Conservation (phyloP, 2,888 invertebrate genomes). For the Pandemis heparana region DNA sequence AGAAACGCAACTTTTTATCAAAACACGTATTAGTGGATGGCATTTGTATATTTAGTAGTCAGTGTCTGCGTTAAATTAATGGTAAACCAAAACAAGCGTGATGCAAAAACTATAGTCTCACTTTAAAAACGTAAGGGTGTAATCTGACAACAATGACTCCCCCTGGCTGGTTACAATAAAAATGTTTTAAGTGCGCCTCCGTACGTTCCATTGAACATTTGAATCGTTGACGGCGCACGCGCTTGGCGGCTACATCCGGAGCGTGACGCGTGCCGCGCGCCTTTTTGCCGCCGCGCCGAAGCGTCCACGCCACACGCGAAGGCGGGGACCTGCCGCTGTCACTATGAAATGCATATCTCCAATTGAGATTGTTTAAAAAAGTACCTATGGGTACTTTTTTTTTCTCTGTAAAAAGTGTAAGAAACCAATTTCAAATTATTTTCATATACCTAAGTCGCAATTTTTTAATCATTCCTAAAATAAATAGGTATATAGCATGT, state of each 20-base stretch:
- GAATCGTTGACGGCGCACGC: slow-evolving; percentile 74
- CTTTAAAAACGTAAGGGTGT: slow-evolving; percentile 54
- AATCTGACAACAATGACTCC: slow-evolving; percentile 61
- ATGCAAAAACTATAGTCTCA: slow-evolving; percentile 20
- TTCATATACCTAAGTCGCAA: no score
- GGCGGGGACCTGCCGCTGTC: slow-evolving; percentile 38
- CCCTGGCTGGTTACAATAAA: slow-evolving; percentile 73
- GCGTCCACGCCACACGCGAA: slow-evolving; percentile 47
- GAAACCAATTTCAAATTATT: no score
- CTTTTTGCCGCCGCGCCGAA: slow-evolving; percentile 44
- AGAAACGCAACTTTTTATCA: no score
- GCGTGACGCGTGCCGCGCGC: slow-evolving; percentile 69
- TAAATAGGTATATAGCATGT: no score
- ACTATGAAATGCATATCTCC: no score
- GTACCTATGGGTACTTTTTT: no score
- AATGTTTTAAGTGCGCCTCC: slow-evolving; percentile 85
- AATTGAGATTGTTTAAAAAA: no score
- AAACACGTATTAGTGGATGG: no score
- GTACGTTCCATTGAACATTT: slow-evolving; percentile 80
- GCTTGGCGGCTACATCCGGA: slow-evolving; percentile 74
- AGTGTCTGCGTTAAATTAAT: neutral
- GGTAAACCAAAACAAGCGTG: slow-evolving; percentile 18
- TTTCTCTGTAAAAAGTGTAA: no score
- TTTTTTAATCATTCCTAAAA: no score
- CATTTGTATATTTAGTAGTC: neutral